phyloP scores from a whole-genome alignment of 2,797 vertebrate species.

The Vireo griseus region DNA sequence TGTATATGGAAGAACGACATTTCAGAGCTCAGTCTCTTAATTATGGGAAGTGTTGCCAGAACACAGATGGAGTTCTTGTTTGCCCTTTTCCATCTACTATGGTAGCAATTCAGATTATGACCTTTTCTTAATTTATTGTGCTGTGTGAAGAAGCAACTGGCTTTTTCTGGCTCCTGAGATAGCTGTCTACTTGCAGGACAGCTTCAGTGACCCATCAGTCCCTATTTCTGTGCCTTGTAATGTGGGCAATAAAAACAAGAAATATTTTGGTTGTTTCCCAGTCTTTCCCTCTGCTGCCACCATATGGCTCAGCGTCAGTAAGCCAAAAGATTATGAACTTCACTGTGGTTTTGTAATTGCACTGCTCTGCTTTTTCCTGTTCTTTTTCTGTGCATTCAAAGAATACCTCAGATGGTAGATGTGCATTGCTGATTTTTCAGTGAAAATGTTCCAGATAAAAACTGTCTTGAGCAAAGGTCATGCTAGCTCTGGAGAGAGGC shows the following conservation, averaged over 20 bases:
- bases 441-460: neutral
- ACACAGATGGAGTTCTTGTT: neutral
- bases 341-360: neutral
- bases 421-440: neutral
- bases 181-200: neutral
- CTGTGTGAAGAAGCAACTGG: neutral
- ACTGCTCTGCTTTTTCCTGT: rapidly evolving
- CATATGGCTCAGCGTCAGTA: neutral
- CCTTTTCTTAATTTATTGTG: neutral
- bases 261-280: neutral
- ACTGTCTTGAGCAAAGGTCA: neutral
- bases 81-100: neutral
- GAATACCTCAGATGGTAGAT: neutral
- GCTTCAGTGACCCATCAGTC: neutral
- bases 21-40: neutral
- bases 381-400: neutral
- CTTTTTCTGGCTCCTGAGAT: neutral
- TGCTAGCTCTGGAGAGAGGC: neutral
- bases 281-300: constrained; percentile 11
- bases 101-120: neutral
- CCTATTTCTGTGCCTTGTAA: neutral
- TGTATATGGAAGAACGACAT: neutral
- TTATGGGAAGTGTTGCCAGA: neutral
- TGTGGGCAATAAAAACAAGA: neutral
- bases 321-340: neutral